Evolutionary conservation across 2,797 vertebrate genomes (phyloP).

Genomic region (Coreius guichenoti): DNA sequence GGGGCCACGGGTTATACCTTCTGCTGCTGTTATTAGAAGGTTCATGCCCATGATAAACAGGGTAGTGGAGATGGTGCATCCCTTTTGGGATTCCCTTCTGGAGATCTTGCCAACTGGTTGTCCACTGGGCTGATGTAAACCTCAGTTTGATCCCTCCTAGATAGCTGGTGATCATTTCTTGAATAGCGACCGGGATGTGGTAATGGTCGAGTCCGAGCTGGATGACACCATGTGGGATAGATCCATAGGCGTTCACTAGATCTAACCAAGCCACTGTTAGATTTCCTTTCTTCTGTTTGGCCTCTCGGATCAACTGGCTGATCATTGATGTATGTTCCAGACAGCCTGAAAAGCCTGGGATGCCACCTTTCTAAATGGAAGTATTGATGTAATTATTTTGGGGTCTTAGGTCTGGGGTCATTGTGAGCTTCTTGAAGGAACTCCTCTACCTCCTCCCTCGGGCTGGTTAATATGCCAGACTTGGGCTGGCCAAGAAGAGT

Average conservation of each 20-base stretch:
- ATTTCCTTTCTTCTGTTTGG: slow-evolving; percentile 19
- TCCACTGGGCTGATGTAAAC: slow-evolving; percentile 12
- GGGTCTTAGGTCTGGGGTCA: background rate
- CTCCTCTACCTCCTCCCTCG: no score
- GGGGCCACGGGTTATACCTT: no score
- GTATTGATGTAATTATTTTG: slow-evolving; percentile 8
- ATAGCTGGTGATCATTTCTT: slow-evolving; percentile 22
- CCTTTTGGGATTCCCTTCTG: slow-evolving; percentile 41
- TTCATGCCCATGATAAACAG: slow-evolving; percentile 37
- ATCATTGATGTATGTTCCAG: slow-evolving; percentile 4
- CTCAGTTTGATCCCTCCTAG: slow-evolving; percentile 25
- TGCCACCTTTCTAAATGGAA: background rate
- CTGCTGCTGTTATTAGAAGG: slow-evolving; percentile 2
- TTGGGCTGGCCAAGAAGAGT: no score
- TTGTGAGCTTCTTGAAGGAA: background rate
- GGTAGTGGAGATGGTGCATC: slow-evolving; percentile 31
- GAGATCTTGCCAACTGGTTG: slow-evolving; percentile 23
- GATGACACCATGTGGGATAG: slow-evolving; percentile 27
- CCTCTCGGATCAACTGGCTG: slow-evolving; percentile 2
- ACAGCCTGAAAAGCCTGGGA: slow-evolving; percentile 31
- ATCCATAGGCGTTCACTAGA: slow-evolving; percentile 27
- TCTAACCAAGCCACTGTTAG: slow-evolving; percentile 48
- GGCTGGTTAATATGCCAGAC: no score
- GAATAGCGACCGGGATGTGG: slow-evolving; percentile 21
- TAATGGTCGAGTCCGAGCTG: slow-evolving; percentile 25